Evolutionary conservation across 1,140 invertebrate species (phyloP).

Genomic region (Laupala kohalensis): DNA sequence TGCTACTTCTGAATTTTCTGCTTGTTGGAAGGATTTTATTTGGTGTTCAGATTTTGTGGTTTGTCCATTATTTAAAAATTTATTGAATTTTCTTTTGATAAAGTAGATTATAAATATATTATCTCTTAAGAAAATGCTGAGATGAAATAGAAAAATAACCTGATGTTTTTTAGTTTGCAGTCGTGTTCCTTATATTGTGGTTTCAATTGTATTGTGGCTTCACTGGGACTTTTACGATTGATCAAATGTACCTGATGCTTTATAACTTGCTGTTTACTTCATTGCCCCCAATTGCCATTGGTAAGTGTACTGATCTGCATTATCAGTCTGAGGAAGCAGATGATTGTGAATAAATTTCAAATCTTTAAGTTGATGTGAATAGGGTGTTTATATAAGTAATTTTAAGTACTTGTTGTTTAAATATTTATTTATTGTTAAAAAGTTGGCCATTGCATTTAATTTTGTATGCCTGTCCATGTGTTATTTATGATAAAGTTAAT

Average conservation of each 20-base stretch:
- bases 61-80: too few species aligned
- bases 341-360: background rate
- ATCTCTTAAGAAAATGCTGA: too few species aligned
- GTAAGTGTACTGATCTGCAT: slow-evolving; percentile 30
- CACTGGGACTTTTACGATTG: slow-evolving; percentile 80
- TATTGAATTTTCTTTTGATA: too few species aligned
- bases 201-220: slow-evolving; percentile 84
- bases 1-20: too few species aligned
- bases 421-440: background rate
- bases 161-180: slow-evolving; percentile 35
- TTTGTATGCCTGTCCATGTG: too few species aligned
- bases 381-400: background rate
- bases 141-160: background rate
- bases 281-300: slow-evolving; percentile 73
- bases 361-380: background rate
- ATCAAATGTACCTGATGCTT: slow-evolving; percentile 86
- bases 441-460: too few species aligned
- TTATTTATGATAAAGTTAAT: too few species aligned
- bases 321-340: background rate
- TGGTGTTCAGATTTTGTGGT: too few species aligned
- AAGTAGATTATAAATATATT: too few species aligned
- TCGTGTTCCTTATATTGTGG: slow-evolving; percentile 88
- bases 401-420: background rate
- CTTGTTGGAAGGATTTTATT: too few species aligned
- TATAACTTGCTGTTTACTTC: slow-evolving; percentile 92